These are phyloP conservation scores for Channa maculata DNA, from an alignment of 2,113 vertebrate genomes.

Conservation along the genomic window DNA sequence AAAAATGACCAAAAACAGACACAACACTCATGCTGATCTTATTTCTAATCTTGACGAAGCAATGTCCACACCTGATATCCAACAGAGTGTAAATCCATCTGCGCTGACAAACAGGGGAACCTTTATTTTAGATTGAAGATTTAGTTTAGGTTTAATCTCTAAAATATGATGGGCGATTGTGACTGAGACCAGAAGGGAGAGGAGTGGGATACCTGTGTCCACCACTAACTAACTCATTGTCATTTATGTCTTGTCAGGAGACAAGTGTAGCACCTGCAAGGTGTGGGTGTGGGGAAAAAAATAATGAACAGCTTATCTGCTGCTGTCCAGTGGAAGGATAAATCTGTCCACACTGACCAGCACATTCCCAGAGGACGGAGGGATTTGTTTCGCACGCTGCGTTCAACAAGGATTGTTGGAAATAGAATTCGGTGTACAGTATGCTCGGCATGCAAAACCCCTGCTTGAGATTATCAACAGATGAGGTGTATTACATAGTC, in stretches of 20 bases:
- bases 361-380: background rate
- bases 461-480: constrained; percentile 29
- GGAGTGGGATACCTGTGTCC: too few species aligned
- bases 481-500: constrained; percentile 27
- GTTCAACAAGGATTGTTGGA: constrained; percentile 8
- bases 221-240: too few species aligned
- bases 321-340: constrained; percentile 12
- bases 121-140: too few species aligned
- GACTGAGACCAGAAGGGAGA: too few species aligned
- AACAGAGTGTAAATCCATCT: too few species aligned
- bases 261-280: background rate
- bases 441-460: constrained; percentile 31
- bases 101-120: too few species aligned
- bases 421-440: constrained; percentile 17
- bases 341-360: constrained; percentile 19
- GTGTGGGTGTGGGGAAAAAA: constrained; percentile 25
- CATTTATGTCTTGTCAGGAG: constrained; percentile 9
- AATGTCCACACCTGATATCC: too few species aligned
- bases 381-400: constrained; percentile 47
- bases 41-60: too few species aligned
- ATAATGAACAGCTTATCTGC: background rate
- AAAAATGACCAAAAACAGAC: too few species aligned
- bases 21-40: too few species aligned
- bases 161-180: too few species aligned
- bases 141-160: too few species aligned